These are phyloP conservation scores for Campaea margaritaria DNA, from an alignment of 2,888 invertebrate species.

Conservation along the genomic window DNA sequence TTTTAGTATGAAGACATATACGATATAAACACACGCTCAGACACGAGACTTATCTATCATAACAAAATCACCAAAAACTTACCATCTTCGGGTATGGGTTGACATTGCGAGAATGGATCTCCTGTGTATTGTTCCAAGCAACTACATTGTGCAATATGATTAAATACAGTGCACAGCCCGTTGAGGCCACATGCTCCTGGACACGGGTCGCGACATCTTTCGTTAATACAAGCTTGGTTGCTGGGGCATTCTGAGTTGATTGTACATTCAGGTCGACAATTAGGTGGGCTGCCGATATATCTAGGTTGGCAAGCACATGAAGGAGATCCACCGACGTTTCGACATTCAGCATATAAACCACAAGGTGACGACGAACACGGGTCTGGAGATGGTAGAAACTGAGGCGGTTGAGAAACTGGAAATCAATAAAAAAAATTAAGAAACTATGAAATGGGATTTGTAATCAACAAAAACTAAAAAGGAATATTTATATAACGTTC, in stretches of 20 bases:
- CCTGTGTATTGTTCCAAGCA: slow-evolving; percentile 85
- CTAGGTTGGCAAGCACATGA: slow-evolving; percentile 86
- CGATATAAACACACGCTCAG: too few relatives aligned
- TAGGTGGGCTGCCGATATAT: slow-evolving; percentile 87
- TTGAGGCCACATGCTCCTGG: slow-evolving; percentile 87
- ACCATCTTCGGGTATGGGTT: slow-evolving; percentile 67
- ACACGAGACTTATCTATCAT: background rate
- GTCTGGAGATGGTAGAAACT: slow-evolving; percentile 62
- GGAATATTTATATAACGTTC: background rate
- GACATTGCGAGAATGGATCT: slow-evolving; percentile 85
- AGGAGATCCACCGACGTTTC: slow-evolving; percentile 81
- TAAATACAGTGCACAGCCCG: slow-evolving; percentile 85
- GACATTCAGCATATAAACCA: slow-evolving; percentile 87
- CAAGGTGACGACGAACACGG: slow-evolving; percentile 89
- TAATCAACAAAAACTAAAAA: background rate
- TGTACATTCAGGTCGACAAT: slow-evolving; percentile 88
- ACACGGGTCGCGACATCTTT: slow-evolving; percentile 88
- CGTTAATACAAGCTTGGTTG: slow-evolving; percentile 87
- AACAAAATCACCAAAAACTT: slow-evolving; percentile 20
- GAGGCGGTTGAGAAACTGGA: slow-evolving; percentile 69
- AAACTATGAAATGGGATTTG: background rate
- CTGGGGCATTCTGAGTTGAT: slow-evolving; percentile 89
- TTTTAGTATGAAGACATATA: too few relatives aligned
- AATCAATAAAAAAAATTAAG: slow-evolving; percentile 44
- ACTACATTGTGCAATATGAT: slow-evolving; percentile 87